phyloP scores from a whole-genome alignment of 2,797 vertebrate species.

The Enteromius mattozi region DNA sequence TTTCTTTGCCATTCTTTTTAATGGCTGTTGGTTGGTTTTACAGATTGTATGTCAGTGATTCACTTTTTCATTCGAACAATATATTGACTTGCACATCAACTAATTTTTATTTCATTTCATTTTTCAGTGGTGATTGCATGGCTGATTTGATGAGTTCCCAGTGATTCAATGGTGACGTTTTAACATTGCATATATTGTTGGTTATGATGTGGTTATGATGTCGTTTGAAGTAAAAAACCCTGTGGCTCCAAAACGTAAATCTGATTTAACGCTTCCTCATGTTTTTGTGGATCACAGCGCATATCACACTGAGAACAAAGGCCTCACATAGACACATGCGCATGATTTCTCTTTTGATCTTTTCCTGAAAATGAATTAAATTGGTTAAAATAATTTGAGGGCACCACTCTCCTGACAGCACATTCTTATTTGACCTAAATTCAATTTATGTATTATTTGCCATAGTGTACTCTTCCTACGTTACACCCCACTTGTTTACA shows the following conservation, averaged over 20 bases:
- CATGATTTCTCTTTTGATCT: slow-evolving; percentile 35
- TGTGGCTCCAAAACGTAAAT: not conserved
- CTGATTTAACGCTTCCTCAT: slow-evolving; percentile 8
- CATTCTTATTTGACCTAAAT: slow-evolving; percentile 32
- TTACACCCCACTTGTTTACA: not conserved
- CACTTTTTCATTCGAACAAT: not conserved
- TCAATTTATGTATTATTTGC: not conserved
- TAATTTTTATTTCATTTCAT: not conserved
- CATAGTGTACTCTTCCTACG: not conserved
- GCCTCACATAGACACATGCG: not conserved
- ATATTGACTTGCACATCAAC: not conserved
- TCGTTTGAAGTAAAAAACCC: not conserved
- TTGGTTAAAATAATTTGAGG: not conserved
- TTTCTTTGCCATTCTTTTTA: not conserved
- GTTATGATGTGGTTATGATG: not conserved
- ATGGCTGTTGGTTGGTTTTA: not conserved
- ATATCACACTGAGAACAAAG: slow-evolving; percentile 35
- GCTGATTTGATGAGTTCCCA: not conserved
- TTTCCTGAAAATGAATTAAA: slow-evolving; percentile 4
- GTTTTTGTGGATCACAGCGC: not conserved
- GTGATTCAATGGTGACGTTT: not conserved
- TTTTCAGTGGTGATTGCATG: not conserved
- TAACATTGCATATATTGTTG: not conserved
- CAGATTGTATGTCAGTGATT: not conserved
- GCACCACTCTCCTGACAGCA: slow-evolving; percentile 4